These are phyloP conservation scores for Tetragonisca angustula DNA, from an alignment of 2,888 invertebrate genomes.

Conservation along the genomic window DNA sequence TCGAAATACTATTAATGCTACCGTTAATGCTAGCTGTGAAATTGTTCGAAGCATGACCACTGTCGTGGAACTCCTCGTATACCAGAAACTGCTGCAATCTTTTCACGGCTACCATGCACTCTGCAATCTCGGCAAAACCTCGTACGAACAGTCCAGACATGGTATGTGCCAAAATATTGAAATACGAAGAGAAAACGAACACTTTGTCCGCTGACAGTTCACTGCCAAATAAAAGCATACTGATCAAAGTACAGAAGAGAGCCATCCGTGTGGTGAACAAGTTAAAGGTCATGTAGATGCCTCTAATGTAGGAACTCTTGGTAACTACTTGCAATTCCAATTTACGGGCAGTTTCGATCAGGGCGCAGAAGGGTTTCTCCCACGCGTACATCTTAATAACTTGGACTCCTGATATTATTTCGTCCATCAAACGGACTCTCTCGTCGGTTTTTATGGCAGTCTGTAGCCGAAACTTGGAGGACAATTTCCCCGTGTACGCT, in stretches of 20 bases:
- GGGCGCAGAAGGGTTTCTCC: constrained; percentile 89
- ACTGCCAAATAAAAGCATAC: constrained; percentile 88
- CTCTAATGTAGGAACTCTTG: constrained; percentile 88
- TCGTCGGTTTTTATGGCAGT: constrained; percentile 89
- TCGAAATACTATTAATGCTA: constrained; percentile 68
- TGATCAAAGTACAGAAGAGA: constrained; percentile 90
- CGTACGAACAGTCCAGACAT: constrained; percentile 86
- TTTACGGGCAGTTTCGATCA: constrained; percentile 87
- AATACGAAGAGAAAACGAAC: constrained; percentile 86
- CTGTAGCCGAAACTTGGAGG: constrained; percentile 84
- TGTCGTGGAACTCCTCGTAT: constrained; percentile 81
- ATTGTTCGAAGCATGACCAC: constrained; percentile 42
- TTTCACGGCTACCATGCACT: constrained; percentile 85
- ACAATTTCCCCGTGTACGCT: constrained; percentile 82
- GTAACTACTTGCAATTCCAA: constrained; percentile 85
- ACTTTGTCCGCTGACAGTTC: constrained; percentile 89
- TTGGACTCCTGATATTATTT: constrained; percentile 90
- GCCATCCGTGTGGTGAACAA: constrained; percentile 93
- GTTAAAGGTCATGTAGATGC: constrained; percentile 90
- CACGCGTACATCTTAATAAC: constrained; percentile 93
- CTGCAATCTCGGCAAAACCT: constrained; percentile 86
- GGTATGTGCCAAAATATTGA: constrained; percentile 85
- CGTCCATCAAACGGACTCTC: constrained; percentile 91
- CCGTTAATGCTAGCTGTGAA: constrained; percentile 63
- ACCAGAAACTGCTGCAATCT: constrained; percentile 83